Evolutionary conservation across 1,140 invertebrate species (phyloP), one percentile per base, ranked within the genome.

Genomic region (Halesus radiatus): DNA sequence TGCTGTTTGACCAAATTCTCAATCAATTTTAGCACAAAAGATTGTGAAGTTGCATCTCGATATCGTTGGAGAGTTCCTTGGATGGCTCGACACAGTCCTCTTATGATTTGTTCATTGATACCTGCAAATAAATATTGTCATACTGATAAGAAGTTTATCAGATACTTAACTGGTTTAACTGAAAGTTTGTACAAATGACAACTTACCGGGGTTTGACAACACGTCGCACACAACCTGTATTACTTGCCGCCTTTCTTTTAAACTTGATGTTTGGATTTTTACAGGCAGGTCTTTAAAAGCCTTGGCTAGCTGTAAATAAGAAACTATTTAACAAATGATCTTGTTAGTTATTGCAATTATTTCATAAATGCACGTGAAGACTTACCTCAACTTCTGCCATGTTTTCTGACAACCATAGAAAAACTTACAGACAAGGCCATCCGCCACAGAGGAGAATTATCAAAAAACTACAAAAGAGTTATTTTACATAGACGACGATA

Each of bases 261-360:
- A 90, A 86, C 94, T 94, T 58, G 94, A 91, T 83, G 93, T 94
- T 86, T 96, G 93, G 81, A 96, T 92, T 87, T 93, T 93, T 87
- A 93, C 92, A 26, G 95, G 94, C 87, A 97, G 91, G 90, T 95
- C 94, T 85, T 95, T 95, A 81, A 96, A 89, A 84, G 92, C 93
- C 88, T 92, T 94, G 74, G 93, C 87, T 83, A 94, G 87, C 94
- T 95, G 87, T 18, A 90, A 91, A 84, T 84, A 86, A 86, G 13
- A 74, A 74, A 13, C 26, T 26, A 89, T 77, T 75, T 53, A 84
- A 29, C 29, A 66, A 53, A 77, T 23, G 50, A 53, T 23, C 20
- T 3, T 16, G 18, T 66, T 3, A 68, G 32, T 45, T 68, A 53
- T 62, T 18, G 53, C 13, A 66, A 23, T 68, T 53, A 66, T 77